phyloP scores from a whole-genome alignment of 2,113 vertebrate genomes.

The Callipepla californica region DNA sequence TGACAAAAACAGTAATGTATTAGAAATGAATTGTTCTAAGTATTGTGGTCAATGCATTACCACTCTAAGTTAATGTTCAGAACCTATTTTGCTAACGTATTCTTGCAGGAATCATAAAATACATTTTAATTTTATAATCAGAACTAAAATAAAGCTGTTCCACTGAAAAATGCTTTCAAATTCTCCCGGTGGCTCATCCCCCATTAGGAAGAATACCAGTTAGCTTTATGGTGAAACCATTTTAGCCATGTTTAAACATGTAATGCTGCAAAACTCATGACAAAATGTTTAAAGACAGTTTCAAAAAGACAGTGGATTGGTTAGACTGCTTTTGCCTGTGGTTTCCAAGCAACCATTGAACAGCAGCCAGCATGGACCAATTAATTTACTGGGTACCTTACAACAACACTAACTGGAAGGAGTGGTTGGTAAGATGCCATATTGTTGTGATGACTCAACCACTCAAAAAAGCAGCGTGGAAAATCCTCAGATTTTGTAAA shows the following conservation, averaged over 20 bases:
- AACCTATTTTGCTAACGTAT: background rate
- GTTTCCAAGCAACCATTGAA: background rate
- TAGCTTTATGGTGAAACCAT: background rate
- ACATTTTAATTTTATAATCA: background rate
- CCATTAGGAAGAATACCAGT: background rate
- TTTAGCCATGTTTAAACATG: background rate
- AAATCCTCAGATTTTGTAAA: background rate
- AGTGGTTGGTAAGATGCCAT: background rate
- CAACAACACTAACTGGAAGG: background rate
- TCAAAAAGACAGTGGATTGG: background rate
- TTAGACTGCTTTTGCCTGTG: background rate
- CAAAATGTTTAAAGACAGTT: background rate
- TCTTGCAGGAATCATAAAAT: background rate
- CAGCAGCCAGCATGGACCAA: no score
- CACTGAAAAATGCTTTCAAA: background rate
- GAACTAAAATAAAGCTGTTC: background rate
- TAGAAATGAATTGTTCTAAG: slow-evolving; percentile 16
- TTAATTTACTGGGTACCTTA: background rate
- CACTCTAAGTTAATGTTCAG: slow-evolving; percentile 28
- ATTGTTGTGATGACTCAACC: background rate
- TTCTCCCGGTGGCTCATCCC: background rate
- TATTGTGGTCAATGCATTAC: slow-evolving; percentile 1
- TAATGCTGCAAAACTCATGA: background rate
- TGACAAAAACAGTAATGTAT: background rate
- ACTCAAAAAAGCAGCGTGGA: background rate